phyloP scores from a whole-genome alignment of 2,888 invertebrate species.

The Netelia inedita region DNA sequence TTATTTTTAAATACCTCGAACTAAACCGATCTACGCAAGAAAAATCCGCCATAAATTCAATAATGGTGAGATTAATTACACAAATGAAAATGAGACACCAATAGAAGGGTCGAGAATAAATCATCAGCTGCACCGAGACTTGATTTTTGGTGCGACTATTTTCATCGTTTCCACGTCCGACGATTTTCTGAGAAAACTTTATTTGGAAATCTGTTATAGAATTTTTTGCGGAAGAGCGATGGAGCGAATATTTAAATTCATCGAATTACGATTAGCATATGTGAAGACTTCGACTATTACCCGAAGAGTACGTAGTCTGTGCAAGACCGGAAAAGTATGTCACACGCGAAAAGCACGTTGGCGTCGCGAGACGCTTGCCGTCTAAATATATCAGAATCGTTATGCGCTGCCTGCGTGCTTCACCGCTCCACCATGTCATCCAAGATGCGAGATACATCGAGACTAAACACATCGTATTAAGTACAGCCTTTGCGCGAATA shows the following conservation, averaged over 20 bases:
- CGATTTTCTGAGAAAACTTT: background rate
- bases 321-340: constrained; percentile 76
- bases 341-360: constrained; percentile 74
- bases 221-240: background rate
- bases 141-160: background rate
- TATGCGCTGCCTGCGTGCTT: constrained; percentile 69
- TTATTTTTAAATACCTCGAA: background rate
- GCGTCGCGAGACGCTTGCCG: constrained; percentile 70
- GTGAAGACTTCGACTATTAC: constrained; percentile 16
- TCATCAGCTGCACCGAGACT: background rate
- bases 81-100: background rate
- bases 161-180: background rate
- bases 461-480: constrained; percentile 32
- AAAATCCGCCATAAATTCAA: background rate
- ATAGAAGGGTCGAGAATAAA: background rate
- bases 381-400: constrained; percentile 79
- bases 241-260: constrained; percentile 6
- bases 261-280: constrained; percentile 20
- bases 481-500: background rate
- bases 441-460: constrained; percentile 12
- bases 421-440: constrained; percentile 70
- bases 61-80: background rate
- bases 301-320: constrained; percentile 30
- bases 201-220: background rate
- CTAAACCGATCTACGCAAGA: background rate